phyloP scores from a whole-genome alignment of 92 coral and sea anemone species.

The Desmophyllum pertusum region DNA sequence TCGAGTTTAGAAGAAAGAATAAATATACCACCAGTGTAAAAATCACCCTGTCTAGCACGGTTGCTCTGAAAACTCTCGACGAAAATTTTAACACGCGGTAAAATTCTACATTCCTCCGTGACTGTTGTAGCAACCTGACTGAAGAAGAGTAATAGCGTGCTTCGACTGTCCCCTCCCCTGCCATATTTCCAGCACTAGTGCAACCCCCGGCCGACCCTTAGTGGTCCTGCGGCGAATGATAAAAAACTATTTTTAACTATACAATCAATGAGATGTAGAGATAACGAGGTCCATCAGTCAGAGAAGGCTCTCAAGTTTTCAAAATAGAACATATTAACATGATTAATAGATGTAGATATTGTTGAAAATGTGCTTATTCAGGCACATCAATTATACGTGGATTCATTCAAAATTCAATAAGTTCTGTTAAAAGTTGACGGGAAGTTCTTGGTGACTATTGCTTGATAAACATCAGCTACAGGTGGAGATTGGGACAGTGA shows the following conservation, averaged over 20 bases:
- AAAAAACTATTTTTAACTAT: constrained; percentile 11
- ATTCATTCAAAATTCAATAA: neutral
- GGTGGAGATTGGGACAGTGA: neutral
- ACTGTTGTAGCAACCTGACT: too few relatives aligned
- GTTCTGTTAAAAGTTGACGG: neutral
- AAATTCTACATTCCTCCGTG: too few relatives aligned
- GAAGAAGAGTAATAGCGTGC: too few relatives aligned
- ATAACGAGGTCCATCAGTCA: neutral
- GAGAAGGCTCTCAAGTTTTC: neutral
- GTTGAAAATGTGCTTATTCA: neutral
- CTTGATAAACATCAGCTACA: neutral
- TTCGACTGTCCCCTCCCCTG: neutral
- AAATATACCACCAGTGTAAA: neutral
- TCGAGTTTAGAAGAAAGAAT: neutral
- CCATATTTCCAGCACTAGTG: neutral
- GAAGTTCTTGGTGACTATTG: neutral
- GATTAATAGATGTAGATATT: neutral
- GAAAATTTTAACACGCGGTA: too few relatives aligned
- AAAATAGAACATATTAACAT: neutral
- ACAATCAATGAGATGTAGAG: constrained; percentile 5
- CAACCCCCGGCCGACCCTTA: neutral
- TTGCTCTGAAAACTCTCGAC: too few relatives aligned
- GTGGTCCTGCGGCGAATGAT: neutral
- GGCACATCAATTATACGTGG: neutral
- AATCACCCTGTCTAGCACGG: neutral